Conservation (phyloP, 2,797 vertebrate species). For the Poecilia velifera region DNA sequence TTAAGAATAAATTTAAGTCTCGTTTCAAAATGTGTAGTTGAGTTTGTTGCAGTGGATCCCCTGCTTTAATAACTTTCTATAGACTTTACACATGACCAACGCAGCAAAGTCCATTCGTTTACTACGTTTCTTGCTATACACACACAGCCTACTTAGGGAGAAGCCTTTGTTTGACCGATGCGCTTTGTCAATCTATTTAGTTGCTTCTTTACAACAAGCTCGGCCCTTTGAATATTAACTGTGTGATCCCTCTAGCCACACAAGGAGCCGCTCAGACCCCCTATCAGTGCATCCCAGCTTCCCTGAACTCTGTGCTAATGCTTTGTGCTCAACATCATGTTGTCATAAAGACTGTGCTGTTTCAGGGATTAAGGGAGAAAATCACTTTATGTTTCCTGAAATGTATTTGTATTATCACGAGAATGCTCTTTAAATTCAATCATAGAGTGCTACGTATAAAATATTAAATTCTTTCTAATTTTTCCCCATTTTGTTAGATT, state of each 20-base stretch:
- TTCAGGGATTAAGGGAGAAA: constrained; percentile 40
- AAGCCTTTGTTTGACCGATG: constrained; percentile 75
- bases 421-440: not conserved
- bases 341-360: constrained; percentile 52
- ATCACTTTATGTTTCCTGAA: constrained; percentile 48
- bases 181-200: constrained; percentile 83
- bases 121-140: constrained; percentile 69
- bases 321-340: constrained; percentile 63
- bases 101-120: constrained; percentile 66
- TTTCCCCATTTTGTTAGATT: not conserved
- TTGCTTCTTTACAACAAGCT: constrained; percentile 77
- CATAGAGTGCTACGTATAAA: not conserved
- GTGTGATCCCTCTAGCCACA: constrained; percentile 84
- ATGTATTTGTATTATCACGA: constrained; percentile 1
- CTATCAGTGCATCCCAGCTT: constrained; percentile 49
- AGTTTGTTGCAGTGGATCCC: constrained; percentile 51
- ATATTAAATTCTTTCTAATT: not conserved
- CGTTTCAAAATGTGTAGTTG: constrained; percentile 14
- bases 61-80: constrained; percentile 76
- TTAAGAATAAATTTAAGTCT: not conserved
- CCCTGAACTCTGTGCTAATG: constrained; percentile 49
- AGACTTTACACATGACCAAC: constrained; percentile 77
- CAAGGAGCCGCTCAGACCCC: constrained; percentile 71
- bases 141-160: constrained; percentile 78
- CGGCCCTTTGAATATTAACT: constrained; percentile 84